phyloP scores from a whole-genome alignment of 2,888 invertebrate species.

The Heliothis peltigera region DNA sequence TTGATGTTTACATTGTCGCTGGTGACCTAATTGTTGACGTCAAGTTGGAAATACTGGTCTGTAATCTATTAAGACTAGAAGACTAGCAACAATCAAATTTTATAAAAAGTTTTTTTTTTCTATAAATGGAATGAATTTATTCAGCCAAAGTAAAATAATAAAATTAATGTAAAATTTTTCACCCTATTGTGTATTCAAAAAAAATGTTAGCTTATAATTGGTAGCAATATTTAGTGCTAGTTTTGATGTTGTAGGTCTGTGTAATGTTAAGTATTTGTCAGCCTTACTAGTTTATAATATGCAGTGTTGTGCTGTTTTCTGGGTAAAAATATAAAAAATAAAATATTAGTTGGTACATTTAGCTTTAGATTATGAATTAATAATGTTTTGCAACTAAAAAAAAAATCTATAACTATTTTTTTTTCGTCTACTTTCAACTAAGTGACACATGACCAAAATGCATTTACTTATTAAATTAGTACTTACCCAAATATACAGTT shows the following conservation, averaged over 20 bases:
- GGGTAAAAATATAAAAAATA: conserved; percentile 24
- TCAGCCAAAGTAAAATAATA: conserved; percentile 45
- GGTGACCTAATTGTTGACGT: conserved; percentile 19
- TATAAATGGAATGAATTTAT: conserved; percentile 11
- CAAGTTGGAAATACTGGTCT: conserved; percentile 15
- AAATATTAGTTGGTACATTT: conserved; percentile 10
- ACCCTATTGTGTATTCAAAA: conserved; percentile 11
- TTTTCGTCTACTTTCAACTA: conserved; percentile 14
- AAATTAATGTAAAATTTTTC: conserved; percentile 9
- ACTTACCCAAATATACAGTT: conserved; percentile 31
- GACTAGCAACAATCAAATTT: conserved; percentile 15
- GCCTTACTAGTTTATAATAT: conserved; percentile 59
- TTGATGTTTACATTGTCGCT: conserved; percentile 29
- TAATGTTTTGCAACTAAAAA: background rate
- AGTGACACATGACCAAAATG: conserved; percentile 41
- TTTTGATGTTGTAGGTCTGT: conserved; percentile 31
- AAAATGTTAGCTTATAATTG: conserved; percentile 27
- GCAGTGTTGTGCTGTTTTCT: conserved; percentile 25
- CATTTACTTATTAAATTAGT: conserved; percentile 42
- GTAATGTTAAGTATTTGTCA: conserved; percentile 37
- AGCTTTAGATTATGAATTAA: no score
- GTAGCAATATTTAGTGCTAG: conserved; percentile 42
- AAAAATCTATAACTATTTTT: background rate
- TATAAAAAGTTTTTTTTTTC: conserved; percentile 21
- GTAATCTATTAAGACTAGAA: background rate